Conservation (phyloP, 1,140 invertebrate species). For the Anastrepha ludens region DNA sequence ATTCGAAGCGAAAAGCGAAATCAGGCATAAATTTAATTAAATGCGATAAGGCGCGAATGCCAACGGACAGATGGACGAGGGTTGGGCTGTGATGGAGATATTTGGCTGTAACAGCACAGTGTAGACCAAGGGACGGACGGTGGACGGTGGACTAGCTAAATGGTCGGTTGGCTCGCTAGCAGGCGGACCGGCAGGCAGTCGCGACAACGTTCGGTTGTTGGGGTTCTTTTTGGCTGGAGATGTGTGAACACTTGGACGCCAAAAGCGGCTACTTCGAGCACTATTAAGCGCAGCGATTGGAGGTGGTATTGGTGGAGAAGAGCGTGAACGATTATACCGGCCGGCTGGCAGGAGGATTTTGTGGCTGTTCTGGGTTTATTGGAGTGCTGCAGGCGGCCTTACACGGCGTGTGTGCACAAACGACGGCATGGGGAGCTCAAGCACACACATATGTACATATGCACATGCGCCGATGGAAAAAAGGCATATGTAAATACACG, state of each 20-base stretch:
- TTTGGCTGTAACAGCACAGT: not conserved
- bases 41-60: slow-evolving; percentile 51
- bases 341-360: not conserved
- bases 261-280: slow-evolving; percentile 24
- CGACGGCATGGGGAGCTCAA: not conserved
- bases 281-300: slow-evolving; percentile 8
- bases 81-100: not conserved
- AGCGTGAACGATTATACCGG: not conserved
- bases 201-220: not conserved
- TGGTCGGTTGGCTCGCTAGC: not conserved
- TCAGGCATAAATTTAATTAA: slow-evolving; percentile 53
- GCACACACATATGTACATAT: no score
- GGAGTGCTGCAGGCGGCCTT: not conserved
- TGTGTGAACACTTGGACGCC: slow-evolving; percentile 42
- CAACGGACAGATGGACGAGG: slow-evolving; percentile 44
- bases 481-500: not conserved
- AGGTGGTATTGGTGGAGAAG: not conserved
- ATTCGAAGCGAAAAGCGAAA: slow-evolving; percentile 43
- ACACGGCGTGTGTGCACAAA: not conserved
- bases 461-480: not conserved
- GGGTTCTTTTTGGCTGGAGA: not conserved
- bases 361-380: not conserved
- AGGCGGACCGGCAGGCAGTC: not conserved
- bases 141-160: not conserved
- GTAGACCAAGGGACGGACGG: not conserved